Conservation (phyloP, 37 sponge, comb jelly and placozoan genomes). For the Bolinopsis microptera region DNA sequence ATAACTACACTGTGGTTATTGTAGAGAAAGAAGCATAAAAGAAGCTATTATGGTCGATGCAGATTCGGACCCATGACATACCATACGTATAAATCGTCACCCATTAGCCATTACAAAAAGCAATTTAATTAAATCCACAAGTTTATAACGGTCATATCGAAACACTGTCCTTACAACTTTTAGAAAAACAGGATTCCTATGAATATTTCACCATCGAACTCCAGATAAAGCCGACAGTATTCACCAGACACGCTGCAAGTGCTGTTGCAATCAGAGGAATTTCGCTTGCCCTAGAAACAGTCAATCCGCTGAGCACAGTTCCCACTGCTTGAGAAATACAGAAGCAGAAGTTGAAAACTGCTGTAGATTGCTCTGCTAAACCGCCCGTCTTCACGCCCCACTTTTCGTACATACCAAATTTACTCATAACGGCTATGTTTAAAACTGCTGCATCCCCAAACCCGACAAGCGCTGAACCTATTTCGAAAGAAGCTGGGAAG, state of each 20-base stretch:
- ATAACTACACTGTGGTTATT: too few relatives aligned
- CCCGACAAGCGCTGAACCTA: background rate
- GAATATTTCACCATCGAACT: background rate
- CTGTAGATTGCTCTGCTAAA: background rate
- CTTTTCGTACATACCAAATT: background rate
- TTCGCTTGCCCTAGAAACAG: background rate
- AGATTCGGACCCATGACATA: too few relatives aligned
- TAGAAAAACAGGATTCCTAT: too few relatives aligned
- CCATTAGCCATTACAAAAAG: too few relatives aligned
- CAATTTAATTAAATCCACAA: too few relatives aligned
- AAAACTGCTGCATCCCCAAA: background rate
- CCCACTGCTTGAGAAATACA: background rate
- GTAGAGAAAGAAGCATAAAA: too few relatives aligned
- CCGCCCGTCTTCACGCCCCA: background rate
- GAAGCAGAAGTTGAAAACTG: background rate
- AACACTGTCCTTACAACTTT: too few relatives aligned
- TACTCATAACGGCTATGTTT: background rate
- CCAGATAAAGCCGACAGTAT: background rate
- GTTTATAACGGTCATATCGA: too few relatives aligned
- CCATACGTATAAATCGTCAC: too few relatives aligned
- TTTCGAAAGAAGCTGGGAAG: background rate
- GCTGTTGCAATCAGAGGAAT: background rate
- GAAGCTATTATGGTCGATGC: too few relatives aligned
- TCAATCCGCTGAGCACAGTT: background rate
- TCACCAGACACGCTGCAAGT: background rate